Percentiles rank a stretch among this genome's conserved stretches.
These are phyloP conservation scores for Ciconia boyciana DNA, from an alignment of 2,113 vertebrate genomes.

Conservation along the genomic window DNA sequence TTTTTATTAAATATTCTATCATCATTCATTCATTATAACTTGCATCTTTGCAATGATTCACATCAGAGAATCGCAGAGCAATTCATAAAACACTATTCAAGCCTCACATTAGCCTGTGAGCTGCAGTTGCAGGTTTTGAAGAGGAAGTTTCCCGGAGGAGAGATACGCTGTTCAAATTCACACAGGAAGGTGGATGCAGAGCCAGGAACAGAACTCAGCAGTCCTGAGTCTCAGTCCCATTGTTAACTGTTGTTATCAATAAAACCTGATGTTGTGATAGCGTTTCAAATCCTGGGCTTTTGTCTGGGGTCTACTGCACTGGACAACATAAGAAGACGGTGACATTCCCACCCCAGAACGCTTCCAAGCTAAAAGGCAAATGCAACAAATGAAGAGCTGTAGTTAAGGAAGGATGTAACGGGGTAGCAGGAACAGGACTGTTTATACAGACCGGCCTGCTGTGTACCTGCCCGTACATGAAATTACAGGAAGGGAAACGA, in stretches of 20 bases:
- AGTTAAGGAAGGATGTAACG: not conserved
- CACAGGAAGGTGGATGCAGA: not conserved
- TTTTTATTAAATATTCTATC: not conserved
- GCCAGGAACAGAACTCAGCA: slow-evolving; percentile 30
- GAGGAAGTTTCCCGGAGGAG: slow-evolving; percentile 14
- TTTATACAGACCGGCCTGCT: not conserved
- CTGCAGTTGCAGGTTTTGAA: not conserved
- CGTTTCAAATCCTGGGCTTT: not conserved
- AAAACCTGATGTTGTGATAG: not conserved
- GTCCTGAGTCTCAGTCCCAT: not conserved
- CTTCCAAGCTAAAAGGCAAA: not conserved
- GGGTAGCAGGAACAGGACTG: not conserved
- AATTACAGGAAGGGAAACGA: not conserved
- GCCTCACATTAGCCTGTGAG: not conserved
- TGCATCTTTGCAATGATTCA: not conserved
- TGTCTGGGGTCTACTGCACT: not conserved
- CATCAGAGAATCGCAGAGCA: not conserved
- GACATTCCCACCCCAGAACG: not conserved
- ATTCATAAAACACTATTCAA: not conserved
- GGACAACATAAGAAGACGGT: not conserved
- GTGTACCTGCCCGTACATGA: not conserved
- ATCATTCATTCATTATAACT: not conserved
- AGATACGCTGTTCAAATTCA: not conserved
- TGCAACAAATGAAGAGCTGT: not conserved
- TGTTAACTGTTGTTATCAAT: not conserved